phyloP scores from a whole-genome alignment of 2,113 vertebrate genomes.

The Sander lucioperca region DNA sequence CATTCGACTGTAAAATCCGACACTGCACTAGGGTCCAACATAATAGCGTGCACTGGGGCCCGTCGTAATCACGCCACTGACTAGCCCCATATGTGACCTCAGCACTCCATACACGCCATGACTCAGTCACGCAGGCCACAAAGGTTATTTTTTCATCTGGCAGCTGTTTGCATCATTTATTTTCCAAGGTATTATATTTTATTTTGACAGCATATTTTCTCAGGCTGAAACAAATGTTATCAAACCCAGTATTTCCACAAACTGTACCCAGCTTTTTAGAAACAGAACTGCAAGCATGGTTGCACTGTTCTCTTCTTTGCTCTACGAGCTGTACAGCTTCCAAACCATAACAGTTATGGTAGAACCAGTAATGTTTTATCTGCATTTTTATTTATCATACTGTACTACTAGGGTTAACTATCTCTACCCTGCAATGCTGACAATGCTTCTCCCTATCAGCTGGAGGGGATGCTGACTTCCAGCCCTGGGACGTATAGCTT shows the following conservation, averaged over 20 bases:
- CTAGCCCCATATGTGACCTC: too few relatives aligned
- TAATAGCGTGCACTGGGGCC: too few relatives aligned
- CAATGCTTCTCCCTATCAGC: neutral
- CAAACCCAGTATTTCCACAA: neutral
- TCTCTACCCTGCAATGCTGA: neutral
- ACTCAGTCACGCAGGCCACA: too few relatives aligned
- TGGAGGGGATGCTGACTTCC: neutral
- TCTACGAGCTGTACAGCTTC: neutral
- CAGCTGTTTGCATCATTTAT: neutral
- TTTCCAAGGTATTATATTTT: neutral
- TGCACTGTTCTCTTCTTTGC: neutral
- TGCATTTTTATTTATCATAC: too few relatives aligned
- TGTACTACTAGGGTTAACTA: neutral
- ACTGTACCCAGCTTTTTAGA: neutral
- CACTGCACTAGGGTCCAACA: too few relatives aligned
- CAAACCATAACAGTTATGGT: neutral
- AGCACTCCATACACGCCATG: too few relatives aligned
- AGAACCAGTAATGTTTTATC: neutral
- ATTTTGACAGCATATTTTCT: neutral
- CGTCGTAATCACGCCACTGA: too few relatives aligned
- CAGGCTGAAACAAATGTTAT: neutral
- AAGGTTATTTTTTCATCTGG: neutral
- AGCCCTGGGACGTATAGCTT: neutral
- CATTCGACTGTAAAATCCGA: too few relatives aligned
- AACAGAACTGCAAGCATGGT: neutral